Percentiles rank a stretch among this genome's conserved stretches.
Conservation (phyloP, 2,888 invertebrate genomes). For the Elmis aenea region DNA sequence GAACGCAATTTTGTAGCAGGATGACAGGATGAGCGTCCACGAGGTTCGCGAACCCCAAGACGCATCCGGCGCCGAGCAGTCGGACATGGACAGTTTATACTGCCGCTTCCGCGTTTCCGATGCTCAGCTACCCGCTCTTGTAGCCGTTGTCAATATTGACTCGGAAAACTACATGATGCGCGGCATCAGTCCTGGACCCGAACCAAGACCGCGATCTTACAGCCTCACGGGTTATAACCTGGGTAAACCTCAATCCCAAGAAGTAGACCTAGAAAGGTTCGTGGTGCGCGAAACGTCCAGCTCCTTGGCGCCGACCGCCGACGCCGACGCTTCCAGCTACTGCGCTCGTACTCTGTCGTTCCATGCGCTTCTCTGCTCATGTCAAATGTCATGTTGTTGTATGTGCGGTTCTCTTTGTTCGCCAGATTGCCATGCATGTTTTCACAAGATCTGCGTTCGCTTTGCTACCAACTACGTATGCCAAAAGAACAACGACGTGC, state of each 20-base stretch:
- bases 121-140: constrained; percentile 26
- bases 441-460: constrained; percentile 55
- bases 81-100: constrained; percentile 28
- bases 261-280: constrained; percentile 40
- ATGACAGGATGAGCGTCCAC: constrained; percentile 39
- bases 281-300: constrained; percentile 41
- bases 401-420: constrained; percentile 58
- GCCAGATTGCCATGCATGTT: constrained; percentile 61
- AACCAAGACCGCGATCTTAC: constrained; percentile 29
- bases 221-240: constrained; percentile 23
- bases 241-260: constrained; percentile 21
- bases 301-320: constrained; percentile 31
- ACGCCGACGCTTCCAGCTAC: constrained; percentile 30
- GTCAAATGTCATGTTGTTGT: constrained; percentile 54
- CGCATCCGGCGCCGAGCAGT: constrained; percentile 21
- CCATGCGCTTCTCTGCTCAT: constrained; percentile 47
- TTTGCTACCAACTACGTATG: constrained; percentile 44
- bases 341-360: constrained; percentile 49
- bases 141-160: constrained; percentile 47
- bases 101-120: constrained; percentile 25
- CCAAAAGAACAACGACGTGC: constrained; percentile 42
- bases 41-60: constrained; percentile 31
- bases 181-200: constrained; percentile 39
- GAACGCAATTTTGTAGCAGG: constrained; percentile 30
- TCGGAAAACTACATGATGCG: constrained; percentile 52